Base-by-base conservation (phyloP, 2,888 invertebrate species). In the Eupithecia insigniata region DNA sequence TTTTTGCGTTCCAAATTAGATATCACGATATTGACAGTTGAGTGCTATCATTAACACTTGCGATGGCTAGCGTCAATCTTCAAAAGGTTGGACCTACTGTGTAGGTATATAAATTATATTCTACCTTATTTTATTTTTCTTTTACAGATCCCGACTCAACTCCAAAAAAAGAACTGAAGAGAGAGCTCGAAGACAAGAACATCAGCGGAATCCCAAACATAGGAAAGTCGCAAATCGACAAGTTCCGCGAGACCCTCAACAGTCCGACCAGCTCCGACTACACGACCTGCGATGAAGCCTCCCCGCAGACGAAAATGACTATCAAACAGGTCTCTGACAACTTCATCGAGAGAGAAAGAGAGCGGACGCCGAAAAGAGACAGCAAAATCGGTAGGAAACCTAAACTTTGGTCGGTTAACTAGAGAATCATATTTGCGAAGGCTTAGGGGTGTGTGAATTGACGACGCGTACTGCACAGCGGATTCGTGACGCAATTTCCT, bases 291-390 rank as follows among this genome's bases (percentile, higher is more conserved):
- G 76, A 75, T 26, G 76, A 76, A 4, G 46, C 68, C 73, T 5
- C 18, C n/a, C 4, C 62, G 32, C 36, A 69, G 67, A 55, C 22
- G 66, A 62, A 60, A 2, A n/a, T 51, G 55, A n/a, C 67, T 72
- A 12, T 78, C 0, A 83, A 81, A 74, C 79, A 83, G 60, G 83
- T 79, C 14, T 79, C 87, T 0, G 72, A 82, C 66, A 80, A 79
- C 28, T 81, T 90, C 36, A 76, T 90, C 36, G 75, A 77, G 28
- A 60, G 79, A 43, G 72, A 74, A 30, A 76, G 74, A 65, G 60
- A 74, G 22, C 30, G 36, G 14, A 64, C 36, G 36, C 36, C 16
- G 12, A 64, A 64, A 22, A 64, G 16, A 14, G 64, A 64, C 2
- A 64, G n/a, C 64, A 64, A 64, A 34, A 64, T 64, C 2, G 36